Base-by-base conservation (phyloP, 2,797 vertebrate species). In the Periparus ater region DNA sequence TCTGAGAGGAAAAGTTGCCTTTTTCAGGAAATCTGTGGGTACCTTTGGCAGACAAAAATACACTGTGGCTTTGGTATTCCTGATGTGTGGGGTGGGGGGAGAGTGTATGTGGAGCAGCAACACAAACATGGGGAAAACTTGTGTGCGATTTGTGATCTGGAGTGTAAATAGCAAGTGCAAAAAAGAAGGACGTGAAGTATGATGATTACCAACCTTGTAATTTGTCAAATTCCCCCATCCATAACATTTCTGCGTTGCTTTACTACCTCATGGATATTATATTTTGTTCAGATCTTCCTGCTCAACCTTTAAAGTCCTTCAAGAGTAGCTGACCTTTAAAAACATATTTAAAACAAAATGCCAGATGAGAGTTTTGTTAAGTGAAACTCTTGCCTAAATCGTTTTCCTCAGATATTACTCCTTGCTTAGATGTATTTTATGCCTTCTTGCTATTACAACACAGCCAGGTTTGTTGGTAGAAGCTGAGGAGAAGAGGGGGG, bases 221-320 rank as follows among this genome's bases (percentile, higher is more conserved):
- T 97, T 96, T 92, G 60, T 96, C 93, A 97, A 85, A 96, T 62
- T 95, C 53, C 32, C 84, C 84, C 70, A 45, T 85, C 96, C 93
- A 74, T 87, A 79, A 72, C 81, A 4, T 94, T 77, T 91, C 66
- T 85, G 91, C 72, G 54, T 15, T 79, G 80, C 82, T 96, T 96
- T 80, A 67, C 40, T 84, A 50, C 83, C 27, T 97, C 93, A 67
- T 97, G 95, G 97, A 74, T 45, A 91, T 94, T 92, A 94, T 96
- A 84, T 97, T 97, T 96, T 93, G 36, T 97, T 98, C 90, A 97
- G 97, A 97, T 97, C 98, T 96, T 93, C 97, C 93, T 95, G 94
- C 92, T 78, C 96, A 98, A 97, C 97, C 98, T 98, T 98, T 98
- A 97, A 98, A 97, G 96, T 96, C 91, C 96, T 97, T 98, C 94